Base-by-base conservation (phyloP, 2,113 vertebrate genomes). In the Centropus bengalensis region DNA sequence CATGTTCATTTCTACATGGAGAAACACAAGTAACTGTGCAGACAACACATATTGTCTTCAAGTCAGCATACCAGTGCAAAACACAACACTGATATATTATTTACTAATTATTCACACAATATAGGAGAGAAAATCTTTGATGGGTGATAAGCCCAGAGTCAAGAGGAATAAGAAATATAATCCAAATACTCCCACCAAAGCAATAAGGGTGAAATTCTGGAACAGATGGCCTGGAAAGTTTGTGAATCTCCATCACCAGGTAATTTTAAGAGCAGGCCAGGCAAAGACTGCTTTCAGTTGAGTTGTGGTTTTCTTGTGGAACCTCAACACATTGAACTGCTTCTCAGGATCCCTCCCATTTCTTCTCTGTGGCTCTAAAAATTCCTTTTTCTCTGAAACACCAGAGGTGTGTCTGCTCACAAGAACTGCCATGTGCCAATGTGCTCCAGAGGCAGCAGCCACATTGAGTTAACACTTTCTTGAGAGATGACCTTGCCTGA, bases 191-290 rank as follows among this genome's bases (percentile, higher is more conserved):
- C 59, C 9, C 44, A 82, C 9, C 33, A 86, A 92, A 78, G 40
- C 49, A 90, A 86, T 36, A 89, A 62, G 13, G 64, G 32, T 40
- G 64, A 92, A 92, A 78, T 88, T 93, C 73, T 78, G 56, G 60
- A 88, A 63, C 69, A 93, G 91, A 78, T 78, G 80, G 68, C 27
- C 87, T 81, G 80, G 77, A 91, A 94, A 91, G 86, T 90, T 91
- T 84, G 56, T 81, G 88, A 92, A 71, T 82, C 80, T 96, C 64
- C 60, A 59, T 63, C 64, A 52, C 42, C 24, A 24, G 18, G 19
- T 64, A 68, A 86, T 95, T 91, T 88, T 77, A 86, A 86, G 44
- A 83, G 67, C 59, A 90, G 75, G 67, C 40, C 63, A 78, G 51
- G 82, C 71, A 93, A 94, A 88, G 59, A 38, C 49, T 63, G 36